A percentile compares a stretch with the other conserved stretches of the same genome.
These are phyloP conservation scores for Nerophis ophidion DNA, from an alignment of 2,113 vertebrate genomes.

Conservation along the genomic window DNA sequence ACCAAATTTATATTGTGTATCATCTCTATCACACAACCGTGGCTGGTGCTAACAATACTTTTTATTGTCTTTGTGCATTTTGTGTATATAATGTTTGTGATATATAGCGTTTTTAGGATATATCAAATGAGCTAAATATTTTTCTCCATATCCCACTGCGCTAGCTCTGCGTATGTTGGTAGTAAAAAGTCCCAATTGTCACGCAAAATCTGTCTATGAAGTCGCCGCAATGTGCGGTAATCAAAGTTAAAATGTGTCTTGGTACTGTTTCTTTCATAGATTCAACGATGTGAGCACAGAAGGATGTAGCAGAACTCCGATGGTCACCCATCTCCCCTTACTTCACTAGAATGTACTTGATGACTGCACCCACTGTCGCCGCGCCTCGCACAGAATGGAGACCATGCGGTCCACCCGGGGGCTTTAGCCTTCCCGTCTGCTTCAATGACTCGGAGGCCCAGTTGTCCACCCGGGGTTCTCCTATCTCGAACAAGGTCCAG, in stretches of 20 bases:
- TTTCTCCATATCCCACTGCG: no score
- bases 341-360: slow-evolving; percentile 92
- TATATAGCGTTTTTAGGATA: no score
- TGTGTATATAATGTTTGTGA: no score
- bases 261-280: slow-evolving; percentile 22
- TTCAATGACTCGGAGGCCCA: slow-evolving; percentile 79
- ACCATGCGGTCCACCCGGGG: slow-evolving; percentile 74
- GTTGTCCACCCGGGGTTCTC: slow-evolving; percentile 62
- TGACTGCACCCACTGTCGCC: slow-evolving; percentile 84
- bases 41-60: no score
- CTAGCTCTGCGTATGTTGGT: no score
- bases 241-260: not conserved
- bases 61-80: no score
- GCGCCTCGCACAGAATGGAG: slow-evolving; percentile 88
- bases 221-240: no score
- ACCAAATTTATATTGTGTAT: no score
- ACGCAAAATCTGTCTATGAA: no score
- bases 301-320: slow-evolving; percentile 35
- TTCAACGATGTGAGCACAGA: slow-evolving; percentile 72
- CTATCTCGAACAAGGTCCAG: slow-evolving; percentile 83
- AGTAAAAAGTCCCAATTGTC: no score
- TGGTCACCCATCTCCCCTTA: slow-evolving; percentile 46
- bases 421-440: slow-evolving; percentile 80
- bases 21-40: no score
- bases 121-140: no score